Base-by-base conservation (phyloP, 2,113 vertebrate species). In the Synodontis membranacea region DNA sequence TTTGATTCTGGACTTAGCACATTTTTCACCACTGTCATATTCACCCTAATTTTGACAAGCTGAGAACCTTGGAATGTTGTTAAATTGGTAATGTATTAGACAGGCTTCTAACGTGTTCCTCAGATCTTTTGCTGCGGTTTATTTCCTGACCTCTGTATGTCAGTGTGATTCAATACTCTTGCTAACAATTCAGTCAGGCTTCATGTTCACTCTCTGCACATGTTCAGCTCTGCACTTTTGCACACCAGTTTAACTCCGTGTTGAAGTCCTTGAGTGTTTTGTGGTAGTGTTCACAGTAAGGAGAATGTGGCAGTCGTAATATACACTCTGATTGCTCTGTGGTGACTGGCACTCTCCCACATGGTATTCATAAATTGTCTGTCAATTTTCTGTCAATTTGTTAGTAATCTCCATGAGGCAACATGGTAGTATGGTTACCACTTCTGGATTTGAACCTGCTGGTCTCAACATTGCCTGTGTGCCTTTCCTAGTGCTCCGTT, bases 201-300 rank as follows among this genome's bases (percentile, higher is more conserved):
- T 88, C 72, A 31, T 79, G 85, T 88, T 92, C 44, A 88, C 88
- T 83, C 78, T n/a, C n/a, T n/a, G n/a, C n/a, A n/a, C n/a, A n/a
- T n/a, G n/a, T n/a, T n/a, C 83, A 89, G 87, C 66, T 87, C 79
- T 83, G 87, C 88, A 87, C 28, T 90, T 90, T 89, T 87, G 74
- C 56, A 31, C 54, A 62, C 48, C 44, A 80, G 23, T 85, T 81
- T 64, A 56, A 19, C 74, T 58, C 56, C 84, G 62, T 39, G 14
- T 70, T 66, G 66, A 74, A 31, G 68, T 79, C 39, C 88, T 87
- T 85, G 75, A 88, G 44, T 58, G 34, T 56, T 68, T 91, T 88
- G 44, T 85, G 54, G 31, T 76, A 37, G 52, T 74, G 75, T 46
- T 19, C 52, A 84, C 9, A 4, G 10, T 42, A 54, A 80, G 52